phyloP scores from a whole-genome alignment of 2,797 vertebrate genomes.

The Poeciliopsis turneri region DNA sequence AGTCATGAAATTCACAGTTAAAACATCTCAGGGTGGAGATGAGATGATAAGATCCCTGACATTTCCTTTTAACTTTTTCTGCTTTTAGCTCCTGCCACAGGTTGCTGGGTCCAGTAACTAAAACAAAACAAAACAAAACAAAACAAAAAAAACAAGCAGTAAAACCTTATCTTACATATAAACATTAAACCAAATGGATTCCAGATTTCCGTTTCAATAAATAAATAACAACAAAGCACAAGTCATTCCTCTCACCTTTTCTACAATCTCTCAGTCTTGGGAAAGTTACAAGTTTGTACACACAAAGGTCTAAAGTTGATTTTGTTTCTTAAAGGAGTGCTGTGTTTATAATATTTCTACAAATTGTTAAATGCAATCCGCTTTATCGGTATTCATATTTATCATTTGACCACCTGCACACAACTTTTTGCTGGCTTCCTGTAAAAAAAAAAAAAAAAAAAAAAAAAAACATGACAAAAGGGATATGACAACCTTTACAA shows the following conservation, averaged over 20 bases:
- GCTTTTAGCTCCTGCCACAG: constrained; percentile 15
- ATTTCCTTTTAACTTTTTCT: constrained; percentile 48
- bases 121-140: neutral
- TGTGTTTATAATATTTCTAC: neutral
- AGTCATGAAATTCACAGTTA: constrained; percentile 35
- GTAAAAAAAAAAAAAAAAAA: neutral
- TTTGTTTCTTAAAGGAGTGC: neutral
- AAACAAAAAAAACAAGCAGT: neutral
- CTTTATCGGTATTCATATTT: neutral
- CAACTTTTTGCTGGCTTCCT: neutral
- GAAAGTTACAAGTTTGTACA: neutral
- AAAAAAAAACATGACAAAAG: neutral
- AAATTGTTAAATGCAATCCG: neutral
- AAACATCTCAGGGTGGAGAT: constrained; percentile 31
- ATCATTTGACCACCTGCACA: neutral
- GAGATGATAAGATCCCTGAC: constrained; percentile 27
- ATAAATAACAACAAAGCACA: neutral
- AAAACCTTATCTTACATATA: constrained; percentile 17
- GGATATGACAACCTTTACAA: neutral
- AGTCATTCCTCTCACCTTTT: neutral
- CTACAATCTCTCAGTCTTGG: neutral
- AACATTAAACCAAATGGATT: neutral
- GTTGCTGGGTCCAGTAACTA: constrained; percentile 24
- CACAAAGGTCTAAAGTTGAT: neutral
- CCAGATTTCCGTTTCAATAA: neutral